Percentiles rank a stretch among this genome's conserved stretches.
Conservation (phyloP, 2,797 vertebrate genomes). For the Morus bassanus region DNA sequence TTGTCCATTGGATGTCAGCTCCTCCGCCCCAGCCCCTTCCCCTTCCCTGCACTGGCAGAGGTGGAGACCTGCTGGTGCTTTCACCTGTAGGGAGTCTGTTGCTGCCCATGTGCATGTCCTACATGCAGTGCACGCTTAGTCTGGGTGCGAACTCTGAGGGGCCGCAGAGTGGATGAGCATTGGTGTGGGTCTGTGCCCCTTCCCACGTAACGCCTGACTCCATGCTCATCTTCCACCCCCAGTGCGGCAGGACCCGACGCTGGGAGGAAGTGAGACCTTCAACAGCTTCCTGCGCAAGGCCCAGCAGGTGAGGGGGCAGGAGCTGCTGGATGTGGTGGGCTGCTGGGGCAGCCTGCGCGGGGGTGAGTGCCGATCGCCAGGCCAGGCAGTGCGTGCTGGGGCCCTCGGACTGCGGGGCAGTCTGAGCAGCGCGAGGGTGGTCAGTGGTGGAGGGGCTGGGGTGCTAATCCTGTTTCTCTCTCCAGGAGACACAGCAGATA, state of each 20-base stretch:
- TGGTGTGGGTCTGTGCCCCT: not conserved
- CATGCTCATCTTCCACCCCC: not conserved
- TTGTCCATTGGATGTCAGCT: not conserved
- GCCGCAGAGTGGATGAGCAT: not conserved
- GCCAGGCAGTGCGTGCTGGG: fast-evolving
- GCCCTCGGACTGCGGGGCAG: not conserved
- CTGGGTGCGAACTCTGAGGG: not conserved
- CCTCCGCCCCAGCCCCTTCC: not conserved
- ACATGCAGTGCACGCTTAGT: fast-evolving
- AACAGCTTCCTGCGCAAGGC: constrained; percentile 97
- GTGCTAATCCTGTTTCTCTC: not conserved
- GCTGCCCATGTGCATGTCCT: not conserved
- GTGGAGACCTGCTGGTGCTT: not conserved
- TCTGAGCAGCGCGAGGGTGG: fast-evolving
- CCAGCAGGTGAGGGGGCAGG: constrained; percentile 86
- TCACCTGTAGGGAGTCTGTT: fast-evolving
- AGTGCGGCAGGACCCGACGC: constrained; percentile 93
- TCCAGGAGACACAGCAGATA: constrained; percentile 96
- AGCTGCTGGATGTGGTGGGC: not conserved
- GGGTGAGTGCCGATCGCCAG: not conserved
- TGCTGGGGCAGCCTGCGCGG: not conserved
- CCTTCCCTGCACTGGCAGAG: not conserved
- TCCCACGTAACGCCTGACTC: fast-evolving
- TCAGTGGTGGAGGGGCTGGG: fast-evolving
- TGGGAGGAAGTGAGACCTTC: constrained; percentile 93